Conservation (phyloP, 2,113 vertebrate genomes). For the Peromyscus leucopus region DNA sequence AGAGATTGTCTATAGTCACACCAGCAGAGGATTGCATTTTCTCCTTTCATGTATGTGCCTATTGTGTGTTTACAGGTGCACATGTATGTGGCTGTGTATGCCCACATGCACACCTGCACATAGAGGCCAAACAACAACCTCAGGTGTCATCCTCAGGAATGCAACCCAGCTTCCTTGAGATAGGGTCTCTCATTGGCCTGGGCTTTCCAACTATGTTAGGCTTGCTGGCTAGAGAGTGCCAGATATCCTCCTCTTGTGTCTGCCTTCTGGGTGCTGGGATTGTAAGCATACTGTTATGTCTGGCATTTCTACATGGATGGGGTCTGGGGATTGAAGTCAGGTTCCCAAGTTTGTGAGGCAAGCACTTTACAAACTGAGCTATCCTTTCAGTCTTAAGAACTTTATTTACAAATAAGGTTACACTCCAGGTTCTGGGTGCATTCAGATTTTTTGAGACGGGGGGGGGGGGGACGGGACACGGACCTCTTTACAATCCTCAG, state of each 20-base stretch:
- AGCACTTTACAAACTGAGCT: not conserved
- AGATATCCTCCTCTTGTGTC: too few relatives aligned
- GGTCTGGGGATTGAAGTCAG: not conserved
- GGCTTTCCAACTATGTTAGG: not conserved
- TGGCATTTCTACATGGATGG: not conserved
- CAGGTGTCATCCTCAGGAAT: not conserved
- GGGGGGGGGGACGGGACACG: rapidly evolving
- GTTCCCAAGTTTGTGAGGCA: not conserved
- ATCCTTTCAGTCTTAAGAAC: not conserved
- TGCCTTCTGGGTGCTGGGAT: not conserved
- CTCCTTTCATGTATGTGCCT: not conserved
- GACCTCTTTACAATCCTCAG: not conserved
- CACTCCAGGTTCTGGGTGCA: not conserved
- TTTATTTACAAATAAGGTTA: not conserved
- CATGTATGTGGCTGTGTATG: not conserved
- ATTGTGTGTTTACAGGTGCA: too few relatives aligned
- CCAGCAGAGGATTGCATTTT: not conserved
- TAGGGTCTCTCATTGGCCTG: not conserved
- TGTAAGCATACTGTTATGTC: not conserved
- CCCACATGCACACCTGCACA: too few relatives aligned
- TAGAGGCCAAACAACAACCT: not conserved
- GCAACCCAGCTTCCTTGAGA: too few relatives aligned
- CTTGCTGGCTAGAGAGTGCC: not conserved
- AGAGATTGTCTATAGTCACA: not conserved
- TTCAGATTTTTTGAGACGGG: not conserved